Base-by-base conservation (phyloP, 2,888 invertebrate species). In the Cistogaster globosa region DNA sequence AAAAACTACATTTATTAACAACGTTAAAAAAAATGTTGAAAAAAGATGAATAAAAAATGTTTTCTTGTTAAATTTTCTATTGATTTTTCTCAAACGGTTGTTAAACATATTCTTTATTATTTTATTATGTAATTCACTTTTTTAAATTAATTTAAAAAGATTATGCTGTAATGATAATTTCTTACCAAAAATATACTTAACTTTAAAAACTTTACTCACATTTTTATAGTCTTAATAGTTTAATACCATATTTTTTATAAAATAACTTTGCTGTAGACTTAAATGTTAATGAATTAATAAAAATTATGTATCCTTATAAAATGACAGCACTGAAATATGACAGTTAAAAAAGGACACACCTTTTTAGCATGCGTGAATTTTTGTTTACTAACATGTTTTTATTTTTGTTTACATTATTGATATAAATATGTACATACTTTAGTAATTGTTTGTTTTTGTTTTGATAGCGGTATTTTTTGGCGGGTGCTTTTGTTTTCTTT, bases 381-480 rank as follows among this genome's bases (percentile, higher is more conserved):
- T 89, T 89, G 88, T 90, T 88, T 80, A 42, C 45, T 89, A 89
- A 89, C 89, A 89, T 87, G 89, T 90, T 86, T 68, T 22, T 71
- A 53, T 18, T 53, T 18, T 16, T 2, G 2, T 53, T 53, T 18
- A 14, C 51, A 8, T 53, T 48, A 48, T 32, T 5, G 32, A 2
- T 32, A 18, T n/a, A n/a, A n/a, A n/a, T n/a, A n/a, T n/a, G n/a
- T n/a, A n/a, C n/a, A n/a, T 5, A 18, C 0, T 38, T 38, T 12
- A 18, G 8, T 11, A 1, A 42, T 42, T 42, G 42, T 42, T 38
- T 60, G 26, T 20, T 38, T 67, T 55, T 76, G 0, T 11, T 63
- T 53, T 53, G 1, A 11, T 18, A 53, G 16, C 51, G 5, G 7
- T 51, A 18, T 51, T n/a, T 12, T 26, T 26, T 26, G 26, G 26